phyloP scores from a whole-genome alignment of 2,797 vertebrate genomes.

The Tangara arthus region DNA sequence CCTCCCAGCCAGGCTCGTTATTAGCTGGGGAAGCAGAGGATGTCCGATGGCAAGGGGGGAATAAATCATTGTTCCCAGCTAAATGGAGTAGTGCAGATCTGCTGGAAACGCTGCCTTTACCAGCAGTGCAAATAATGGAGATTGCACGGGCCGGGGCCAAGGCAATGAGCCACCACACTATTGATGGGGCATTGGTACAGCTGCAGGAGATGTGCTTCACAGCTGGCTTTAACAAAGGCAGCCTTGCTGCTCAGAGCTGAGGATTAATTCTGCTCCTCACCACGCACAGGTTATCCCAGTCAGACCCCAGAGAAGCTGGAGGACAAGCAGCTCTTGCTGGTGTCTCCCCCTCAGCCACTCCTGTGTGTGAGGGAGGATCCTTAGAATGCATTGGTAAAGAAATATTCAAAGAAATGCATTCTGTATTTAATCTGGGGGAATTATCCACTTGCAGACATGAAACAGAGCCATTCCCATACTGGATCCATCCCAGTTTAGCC shows the following conservation, averaged over 20 bases:
- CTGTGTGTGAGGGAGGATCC: background rate
- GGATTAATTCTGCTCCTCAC: constrained; percentile 56
- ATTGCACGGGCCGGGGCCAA: constrained; percentile 71
- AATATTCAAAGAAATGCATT: background rate
- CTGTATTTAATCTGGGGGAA: background rate
- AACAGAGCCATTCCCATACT: background rate
- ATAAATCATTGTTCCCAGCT: constrained; percentile 83
- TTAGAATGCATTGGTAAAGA: accelerated
- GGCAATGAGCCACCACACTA: constrained; percentile 72
- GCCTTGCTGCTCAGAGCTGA: constrained; percentile 36
- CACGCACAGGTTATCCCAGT: constrained; percentile 6
- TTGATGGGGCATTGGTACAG: constrained; percentile 73
- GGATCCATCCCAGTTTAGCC: background rate
- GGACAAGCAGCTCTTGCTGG: background rate
- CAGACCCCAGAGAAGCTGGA: constrained; percentile 9
- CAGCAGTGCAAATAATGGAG: constrained; percentile 77
- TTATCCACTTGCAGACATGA: background rate
- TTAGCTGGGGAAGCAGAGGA: constrained; percentile 73
- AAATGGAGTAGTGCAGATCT: constrained; percentile 83
- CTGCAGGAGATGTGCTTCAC: constrained; percentile 65
- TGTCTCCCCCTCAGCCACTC: background rate
- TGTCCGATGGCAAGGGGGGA: constrained; percentile 68
- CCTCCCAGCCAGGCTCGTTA: constrained; percentile 70
- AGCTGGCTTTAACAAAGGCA: constrained; percentile 63
- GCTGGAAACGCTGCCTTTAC: constrained; percentile 75